Evolutionary conservation across 2,797 vertebrate genomes (phyloP).

Genomic region (Lagodon rhomboides): DNA sequence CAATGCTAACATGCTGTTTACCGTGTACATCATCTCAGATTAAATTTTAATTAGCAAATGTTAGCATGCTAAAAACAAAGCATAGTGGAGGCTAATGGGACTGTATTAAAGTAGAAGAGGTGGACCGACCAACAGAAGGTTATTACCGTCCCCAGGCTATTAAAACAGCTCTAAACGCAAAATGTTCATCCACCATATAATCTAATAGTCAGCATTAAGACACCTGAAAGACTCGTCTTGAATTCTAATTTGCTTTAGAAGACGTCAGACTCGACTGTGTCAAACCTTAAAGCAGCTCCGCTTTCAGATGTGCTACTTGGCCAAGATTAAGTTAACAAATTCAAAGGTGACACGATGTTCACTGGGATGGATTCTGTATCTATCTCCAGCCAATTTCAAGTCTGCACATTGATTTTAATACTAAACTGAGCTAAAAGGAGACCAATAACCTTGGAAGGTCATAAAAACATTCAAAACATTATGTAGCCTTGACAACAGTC

Average conservation of each 20-base stretch:
- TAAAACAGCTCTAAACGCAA: background rate
- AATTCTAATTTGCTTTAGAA: constrained; percentile 1
- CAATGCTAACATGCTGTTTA: background rate
- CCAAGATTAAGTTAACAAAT: background rate
- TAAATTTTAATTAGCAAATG: background rate
- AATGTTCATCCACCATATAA: background rate
- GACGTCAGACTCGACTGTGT: background rate
- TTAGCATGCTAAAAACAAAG: background rate
- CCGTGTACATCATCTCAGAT: background rate
- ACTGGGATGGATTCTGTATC: background rate
- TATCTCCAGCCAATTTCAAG: background rate
- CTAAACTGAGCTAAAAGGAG: background rate
- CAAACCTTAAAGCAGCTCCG: background rate
- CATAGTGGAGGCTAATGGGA: no score
- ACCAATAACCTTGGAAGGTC: background rate
- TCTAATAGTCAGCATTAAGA: background rate
- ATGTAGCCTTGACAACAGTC: background rate
- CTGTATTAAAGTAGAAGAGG: background rate
- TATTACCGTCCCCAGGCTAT: background rate
- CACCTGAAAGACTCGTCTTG: background rate
- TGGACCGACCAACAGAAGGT: background rate
- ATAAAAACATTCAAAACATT: background rate
- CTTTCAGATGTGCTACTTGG: background rate
- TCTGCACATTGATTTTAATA: background rate
- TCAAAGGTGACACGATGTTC: background rate